Conservation (phyloP, 2,888 invertebrate genomes). For the Hyalella azteca region DNA sequence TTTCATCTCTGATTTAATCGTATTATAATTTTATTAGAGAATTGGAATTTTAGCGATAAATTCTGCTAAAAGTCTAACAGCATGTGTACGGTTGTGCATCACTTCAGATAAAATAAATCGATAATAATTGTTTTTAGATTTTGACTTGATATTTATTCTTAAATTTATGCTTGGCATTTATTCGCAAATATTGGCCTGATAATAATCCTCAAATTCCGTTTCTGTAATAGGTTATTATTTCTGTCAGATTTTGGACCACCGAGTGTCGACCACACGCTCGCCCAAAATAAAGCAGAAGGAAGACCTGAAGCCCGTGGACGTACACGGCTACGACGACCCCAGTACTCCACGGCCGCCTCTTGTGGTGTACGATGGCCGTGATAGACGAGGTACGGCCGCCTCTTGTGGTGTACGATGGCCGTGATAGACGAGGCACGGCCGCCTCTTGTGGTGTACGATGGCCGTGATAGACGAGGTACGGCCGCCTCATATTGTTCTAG, state of each 20-base stretch:
- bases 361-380: not conserved
- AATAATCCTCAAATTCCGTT: too few species aligned
- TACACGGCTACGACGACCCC: constrained; percentile 18
- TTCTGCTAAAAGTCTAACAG: too few species aligned
- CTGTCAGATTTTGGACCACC: not conserved
- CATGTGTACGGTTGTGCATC: too few species aligned
- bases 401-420: not conserved
- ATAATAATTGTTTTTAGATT: too few species aligned
- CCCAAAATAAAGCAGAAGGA: constrained; percentile 24
- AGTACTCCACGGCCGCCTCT: not conserved
- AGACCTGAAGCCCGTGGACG: constrained; percentile 25
- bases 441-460: not conserved
- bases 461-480: not conserved
- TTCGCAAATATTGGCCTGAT: too few species aligned
- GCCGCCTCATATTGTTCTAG: too few species aligned
- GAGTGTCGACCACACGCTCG: not conserved
- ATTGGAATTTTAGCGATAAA: too few species aligned
- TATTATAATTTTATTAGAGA: too few species aligned
- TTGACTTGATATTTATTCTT: too few species aligned
- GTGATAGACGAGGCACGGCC: not conserved
- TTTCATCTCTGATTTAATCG: too few species aligned
- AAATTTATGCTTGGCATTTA: too few species aligned
- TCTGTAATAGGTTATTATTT: not conserved
- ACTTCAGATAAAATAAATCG: too few species aligned
- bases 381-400: not conserved